Percentiles rank a stretch among this genome's conserved stretches.
Conservation (phyloP, 92 coral and sea anemone species). For the Parazoanthus darwini region DNA sequence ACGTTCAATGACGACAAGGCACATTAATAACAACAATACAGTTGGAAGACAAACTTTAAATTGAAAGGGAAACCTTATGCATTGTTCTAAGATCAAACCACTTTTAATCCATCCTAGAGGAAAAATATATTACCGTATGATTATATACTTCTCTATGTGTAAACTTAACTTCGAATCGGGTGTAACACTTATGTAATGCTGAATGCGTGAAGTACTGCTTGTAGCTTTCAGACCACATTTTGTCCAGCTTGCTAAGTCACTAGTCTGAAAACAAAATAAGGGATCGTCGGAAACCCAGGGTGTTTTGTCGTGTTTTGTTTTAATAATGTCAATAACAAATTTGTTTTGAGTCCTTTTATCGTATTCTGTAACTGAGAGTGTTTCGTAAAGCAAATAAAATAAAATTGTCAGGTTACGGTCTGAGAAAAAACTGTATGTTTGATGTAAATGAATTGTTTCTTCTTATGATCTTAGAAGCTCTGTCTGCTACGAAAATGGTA, state of each 20-base stretch:
- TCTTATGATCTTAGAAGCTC: too few species aligned
- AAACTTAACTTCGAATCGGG: background rate
- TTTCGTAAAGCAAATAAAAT: too few species aligned
- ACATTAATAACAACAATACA: background rate
- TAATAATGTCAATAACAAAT: too few species aligned
- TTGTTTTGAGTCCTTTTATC: background rate
- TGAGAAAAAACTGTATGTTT: background rate
- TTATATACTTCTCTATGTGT: background rate
- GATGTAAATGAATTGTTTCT: too few species aligned
- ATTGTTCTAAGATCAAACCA: background rate
- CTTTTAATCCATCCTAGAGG: background rate
- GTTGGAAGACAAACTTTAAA: background rate
- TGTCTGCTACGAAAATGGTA: background rate
- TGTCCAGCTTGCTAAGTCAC: background rate
- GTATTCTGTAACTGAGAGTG: background rate
- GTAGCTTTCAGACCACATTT: background rate
- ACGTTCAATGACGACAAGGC: background rate
- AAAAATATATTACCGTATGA: too few species aligned
- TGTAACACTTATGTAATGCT: background rate
- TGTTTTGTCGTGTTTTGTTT: too few species aligned
- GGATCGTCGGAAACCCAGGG: too few species aligned
- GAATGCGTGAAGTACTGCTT: background rate
- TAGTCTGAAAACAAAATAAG: too few species aligned
- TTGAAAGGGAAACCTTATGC: background rate
- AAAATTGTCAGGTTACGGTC: background rate